These are phyloP conservation scores for Pandemis corylana DNA, from an alignment of 2,888 invertebrate genomes.

Conservation along the genomic window DNA sequence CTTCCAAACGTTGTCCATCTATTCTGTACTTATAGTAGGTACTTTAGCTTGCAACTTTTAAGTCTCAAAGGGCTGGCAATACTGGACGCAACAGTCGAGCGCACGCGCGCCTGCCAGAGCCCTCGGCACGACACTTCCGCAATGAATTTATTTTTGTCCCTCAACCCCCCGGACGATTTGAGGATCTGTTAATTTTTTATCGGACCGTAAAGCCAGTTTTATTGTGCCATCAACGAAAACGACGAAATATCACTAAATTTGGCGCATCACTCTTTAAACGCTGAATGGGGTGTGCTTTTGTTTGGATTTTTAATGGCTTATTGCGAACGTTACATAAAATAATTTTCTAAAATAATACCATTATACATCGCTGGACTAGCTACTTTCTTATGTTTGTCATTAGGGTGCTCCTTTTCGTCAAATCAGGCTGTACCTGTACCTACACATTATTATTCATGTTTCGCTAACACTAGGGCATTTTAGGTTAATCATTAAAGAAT, in stretches of 20 bases:
- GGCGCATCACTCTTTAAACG: slow-evolving; percentile 19
- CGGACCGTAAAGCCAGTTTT: slow-evolving; percentile 25
- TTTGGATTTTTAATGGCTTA: slow-evolving; percentile 4
- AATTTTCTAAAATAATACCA: neutral
- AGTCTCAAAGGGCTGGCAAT: neutral
- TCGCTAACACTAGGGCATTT: no score
- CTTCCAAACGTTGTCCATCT: neutral
- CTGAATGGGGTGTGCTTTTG: slow-evolving; percentile 2
- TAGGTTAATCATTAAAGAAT: no score
- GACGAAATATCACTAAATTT: slow-evolving; percentile 24
- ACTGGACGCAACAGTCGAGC: neutral
- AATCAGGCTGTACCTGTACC: no score
- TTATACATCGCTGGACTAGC: no score
- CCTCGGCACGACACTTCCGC: slow-evolving; percentile 8
- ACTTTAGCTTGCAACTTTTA: neutral
- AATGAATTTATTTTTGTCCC: slow-evolving; percentile 32
- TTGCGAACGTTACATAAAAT: neutral
- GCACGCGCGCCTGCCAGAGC: neutral
- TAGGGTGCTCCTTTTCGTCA: no score
- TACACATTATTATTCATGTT: no score
- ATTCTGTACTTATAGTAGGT: neutral
- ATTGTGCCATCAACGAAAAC: slow-evolving; percentile 29
- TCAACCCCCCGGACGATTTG: slow-evolving; percentile 23
- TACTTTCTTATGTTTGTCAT: no score
- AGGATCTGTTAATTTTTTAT: slow-evolving; percentile 30